Base-by-base conservation (phyloP, 2,888 invertebrate species). In the Lottia scabra region DNA sequence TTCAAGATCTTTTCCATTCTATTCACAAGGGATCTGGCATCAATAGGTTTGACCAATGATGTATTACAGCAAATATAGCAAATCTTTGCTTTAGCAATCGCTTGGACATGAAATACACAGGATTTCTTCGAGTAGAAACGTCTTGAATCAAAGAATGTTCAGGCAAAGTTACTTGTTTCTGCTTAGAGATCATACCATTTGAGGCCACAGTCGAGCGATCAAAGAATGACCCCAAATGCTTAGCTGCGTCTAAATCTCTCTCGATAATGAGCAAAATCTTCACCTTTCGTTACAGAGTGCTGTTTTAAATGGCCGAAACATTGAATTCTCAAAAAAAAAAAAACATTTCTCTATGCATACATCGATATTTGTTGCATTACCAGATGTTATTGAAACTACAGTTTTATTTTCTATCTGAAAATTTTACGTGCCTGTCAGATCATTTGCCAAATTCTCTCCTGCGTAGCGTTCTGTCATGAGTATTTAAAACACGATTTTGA, bases 21-120 rank as follows among this genome's bases (percentile, higher is more conserved):
- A n/a, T n/a, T n/a, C n/a, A n/a, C n/a, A n/a, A 30, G 30, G 5
- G 43, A 48, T 43, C 71, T 46, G 3, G 62, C 71, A 66, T 67
- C 65, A 16, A 56, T 46, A 16, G 46, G 48, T 48, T 48, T 48
- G n/a, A 48, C 10, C 13, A 65, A 5, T 38, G n/a, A 16, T 12
- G 38, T 38, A 65, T 19, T 19, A 65, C 65, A 30, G 65, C 65
- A 65, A 65, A 65, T 38, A 65, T 43, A 16, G 65, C 19, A 13
- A 65, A 16, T 15, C 65, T 15, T 43, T 43, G 65, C 38, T 43
- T 15, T 5, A 65, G 12, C 43, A 65, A 43, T 43, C 65, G 13
- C 6, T 27, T 3, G n/a, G 43, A 38, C 65, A 65, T 65, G n/a
- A 65, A 30, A 65, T 65, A 30, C 16, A 38, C 19, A 38, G 65